Base-by-base conservation (phyloP, 2,797 vertebrate genomes). In the Gephyroberyx darwinii region DNA sequence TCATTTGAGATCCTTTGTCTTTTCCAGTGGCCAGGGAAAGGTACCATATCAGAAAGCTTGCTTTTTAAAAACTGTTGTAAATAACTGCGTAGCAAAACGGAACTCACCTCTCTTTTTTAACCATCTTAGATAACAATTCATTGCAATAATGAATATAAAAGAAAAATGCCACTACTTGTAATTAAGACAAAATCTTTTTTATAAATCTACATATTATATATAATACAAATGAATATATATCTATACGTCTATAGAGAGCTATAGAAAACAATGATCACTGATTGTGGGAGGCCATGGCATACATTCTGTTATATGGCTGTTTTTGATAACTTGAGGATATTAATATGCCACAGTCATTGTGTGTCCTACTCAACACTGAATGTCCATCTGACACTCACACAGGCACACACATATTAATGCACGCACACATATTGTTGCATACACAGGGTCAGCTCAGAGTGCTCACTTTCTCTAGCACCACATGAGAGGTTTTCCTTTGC, bases 61-160 rank as follows among this genome's bases (percentile, higher is more conserved):
- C 96, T 98, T 98, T 98, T 96, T 96, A 96, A 91, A 95, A 92
- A 96, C 93, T 91, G 93, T 95, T 94, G 94, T 98, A 97, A 96
- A 98, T 96, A 95, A 89, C 80, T 94, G 93, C 79, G 93, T 98
- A 98, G 95, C 95, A 93, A 94, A 94, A 96, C 94, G 94, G 84
- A 93, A 95, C 90, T 94, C 94, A 89, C 94, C 93, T 97, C 94
- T 96, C 95, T 97, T 97, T 98, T 97, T 95, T 96, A 96, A 96
- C 92, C 96, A 97, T 97, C 93, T 96, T 98, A 97, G 96, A 95
- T 95, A 96, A 96, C 90, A 93, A 94, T 93, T 95, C 96, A 96
- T 98, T 95, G 98, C 98, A 99, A 99, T 99, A 99, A 98, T 96
- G 95, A 94, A 95, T 95, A 96, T 94, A 95, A 94, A 95, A 94